These are phyloP conservation scores for Helogale parvula DNA, from an alignment of 2,113 vertebrate species.

Conservation along the genomic window DNA sequence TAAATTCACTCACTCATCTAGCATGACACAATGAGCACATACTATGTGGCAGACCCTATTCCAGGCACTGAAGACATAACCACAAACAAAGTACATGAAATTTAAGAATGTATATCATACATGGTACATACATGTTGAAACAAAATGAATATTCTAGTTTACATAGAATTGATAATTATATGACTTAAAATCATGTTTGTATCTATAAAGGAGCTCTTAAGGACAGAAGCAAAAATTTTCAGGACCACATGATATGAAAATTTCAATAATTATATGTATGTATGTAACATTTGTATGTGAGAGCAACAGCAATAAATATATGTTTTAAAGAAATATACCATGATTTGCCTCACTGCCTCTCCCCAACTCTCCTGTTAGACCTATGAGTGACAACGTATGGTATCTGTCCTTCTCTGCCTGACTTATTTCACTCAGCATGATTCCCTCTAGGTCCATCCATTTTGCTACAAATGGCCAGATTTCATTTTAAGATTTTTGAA, in stretches of 20 bases:
- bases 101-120: neutral
- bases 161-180: neutral
- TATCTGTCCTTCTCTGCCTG: too few species aligned
- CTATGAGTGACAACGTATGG: too few species aligned
- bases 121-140: neutral
- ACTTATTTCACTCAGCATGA: too few species aligned
- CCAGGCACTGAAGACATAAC: neutral
- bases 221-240: neutral
- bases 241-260: neutral
- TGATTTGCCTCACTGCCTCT: too few species aligned
- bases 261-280: neutral
- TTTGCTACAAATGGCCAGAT: too few species aligned
- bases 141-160: neutral
- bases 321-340: constrained; percentile 20
- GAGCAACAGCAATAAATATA: neutral
- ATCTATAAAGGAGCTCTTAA: neutral
- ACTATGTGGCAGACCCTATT: neutral
- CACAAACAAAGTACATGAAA: neutral
- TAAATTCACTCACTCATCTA: neutral
- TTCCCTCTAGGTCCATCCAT: too few species aligned
- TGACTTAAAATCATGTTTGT: neutral
- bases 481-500: too few species aligned
- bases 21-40: neutral
- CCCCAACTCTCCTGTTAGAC: too few species aligned
- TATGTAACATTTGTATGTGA: neutral